A percentile compares a stretch with the other conserved stretches of the same genome.
Conservation (phyloP, 2,888 invertebrate genomes). For the Lordiphosa fenestrarum region DNA sequence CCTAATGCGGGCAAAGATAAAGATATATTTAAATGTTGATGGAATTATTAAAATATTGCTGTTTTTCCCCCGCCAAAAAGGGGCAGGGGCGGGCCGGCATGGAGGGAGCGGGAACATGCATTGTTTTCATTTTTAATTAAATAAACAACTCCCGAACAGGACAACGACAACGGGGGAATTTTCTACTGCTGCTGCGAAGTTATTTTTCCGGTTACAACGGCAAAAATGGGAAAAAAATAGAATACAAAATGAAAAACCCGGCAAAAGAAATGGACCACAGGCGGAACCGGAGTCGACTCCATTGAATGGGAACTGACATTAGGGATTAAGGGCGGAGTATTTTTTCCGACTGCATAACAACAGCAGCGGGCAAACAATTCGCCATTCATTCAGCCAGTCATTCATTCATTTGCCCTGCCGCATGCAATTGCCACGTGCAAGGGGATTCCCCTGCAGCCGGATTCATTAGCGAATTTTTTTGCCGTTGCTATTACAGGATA, state of each 20-base stretch:
- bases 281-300: conserved; percentile 44
- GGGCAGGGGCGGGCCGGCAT: background rate
- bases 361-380: conserved; percentile 45
- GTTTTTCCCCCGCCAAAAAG: background rate
- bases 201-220: conserved; percentile 57
- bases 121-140: conserved; percentile 65
- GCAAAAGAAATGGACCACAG: conserved; percentile 18
- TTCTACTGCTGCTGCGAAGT: conserved; percentile 39
- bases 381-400: conserved; percentile 17
- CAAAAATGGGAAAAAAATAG: conserved; percentile 38
- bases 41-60: conserved; percentile 29
- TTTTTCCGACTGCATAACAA: conserved; percentile 35
- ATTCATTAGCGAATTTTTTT: conserved; percentile 62
- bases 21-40: conserved; percentile 28
- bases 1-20: conserved; percentile 35
- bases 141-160: conserved; percentile 43
- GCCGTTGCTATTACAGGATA: conserved; percentile 50
- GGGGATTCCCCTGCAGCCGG: conserved; percentile 58
- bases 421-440: conserved; percentile 58
- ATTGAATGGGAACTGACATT: conserved; percentile 72
- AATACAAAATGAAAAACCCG: conserved; percentile 30
- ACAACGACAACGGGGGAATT: conserved; percentile 44
- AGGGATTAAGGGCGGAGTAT: conserved; percentile 64
- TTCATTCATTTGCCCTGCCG: conserved; percentile 52
- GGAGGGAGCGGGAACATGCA: conserved; percentile 22